These are phyloP conservation scores for Crypturellus tataupa DNA, from an alignment of 2,797 vertebrate genomes.

Conservation along the genomic window DNA sequence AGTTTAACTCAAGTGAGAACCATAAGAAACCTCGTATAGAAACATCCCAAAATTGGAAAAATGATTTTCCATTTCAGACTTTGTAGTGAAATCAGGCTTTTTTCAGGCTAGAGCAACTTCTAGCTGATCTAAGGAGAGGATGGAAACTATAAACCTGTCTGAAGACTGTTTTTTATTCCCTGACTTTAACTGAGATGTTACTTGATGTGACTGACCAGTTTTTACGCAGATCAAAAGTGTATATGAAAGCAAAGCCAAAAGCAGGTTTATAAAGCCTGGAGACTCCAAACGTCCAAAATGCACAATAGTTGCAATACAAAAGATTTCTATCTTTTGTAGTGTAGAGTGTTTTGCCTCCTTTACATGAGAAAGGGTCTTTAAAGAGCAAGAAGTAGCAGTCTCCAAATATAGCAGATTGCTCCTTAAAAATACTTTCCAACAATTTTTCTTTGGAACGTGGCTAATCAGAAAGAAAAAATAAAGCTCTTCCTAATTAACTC, in stretches of 20 bases:
- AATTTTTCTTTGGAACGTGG: not conserved
- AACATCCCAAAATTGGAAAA: not conserved
- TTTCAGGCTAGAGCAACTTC: not conserved
- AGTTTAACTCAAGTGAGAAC: not conserved
- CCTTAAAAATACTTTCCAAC: not conserved
- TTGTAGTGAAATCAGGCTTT: not conserved
- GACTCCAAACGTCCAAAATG: not conserved
- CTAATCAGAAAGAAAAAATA: not conserved
- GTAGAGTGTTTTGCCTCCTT: not conserved
- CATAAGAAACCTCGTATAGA: not conserved
- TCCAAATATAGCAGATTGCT: not conserved
- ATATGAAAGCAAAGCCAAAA: not conserved
- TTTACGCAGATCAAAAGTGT: not conserved
- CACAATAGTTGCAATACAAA: not conserved
- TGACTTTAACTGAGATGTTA: not conserved
- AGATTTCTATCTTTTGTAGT: not conserved
- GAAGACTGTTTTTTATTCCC: not conserved
- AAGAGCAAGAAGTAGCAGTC: not conserved
- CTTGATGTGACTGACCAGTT: not conserved
- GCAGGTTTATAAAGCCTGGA: not conserved
- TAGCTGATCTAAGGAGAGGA: not conserved
- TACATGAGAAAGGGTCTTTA: not conserved
- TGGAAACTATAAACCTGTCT: not conserved
- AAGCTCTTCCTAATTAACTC: not conserved
- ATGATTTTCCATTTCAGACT: not conserved